Evolutionary conservation across 1,140 invertebrate species (phyloP).

Genomic region (Stegodyphus mimosarum): DNA sequence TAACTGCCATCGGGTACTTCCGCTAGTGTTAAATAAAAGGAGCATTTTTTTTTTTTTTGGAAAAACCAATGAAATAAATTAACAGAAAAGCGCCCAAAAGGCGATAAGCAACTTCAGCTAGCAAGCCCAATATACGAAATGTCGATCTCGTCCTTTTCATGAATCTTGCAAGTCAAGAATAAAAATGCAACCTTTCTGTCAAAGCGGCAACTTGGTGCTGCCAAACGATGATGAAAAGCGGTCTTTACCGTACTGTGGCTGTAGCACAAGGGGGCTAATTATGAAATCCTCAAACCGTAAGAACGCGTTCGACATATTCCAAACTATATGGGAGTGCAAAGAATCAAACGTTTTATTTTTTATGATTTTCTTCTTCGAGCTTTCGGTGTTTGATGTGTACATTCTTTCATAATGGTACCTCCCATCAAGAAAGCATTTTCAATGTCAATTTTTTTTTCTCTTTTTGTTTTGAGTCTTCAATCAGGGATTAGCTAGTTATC

Average conservation of each 20-base stretch:
- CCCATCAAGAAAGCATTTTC: not conserved
- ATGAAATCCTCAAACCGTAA: slow-evolving; percentile 14
- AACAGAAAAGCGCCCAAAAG: no score
- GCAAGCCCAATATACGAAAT: no score
- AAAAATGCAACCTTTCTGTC: slow-evolving; percentile 16
- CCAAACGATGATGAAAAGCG: slow-evolving; percentile 28
- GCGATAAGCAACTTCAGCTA: no score
- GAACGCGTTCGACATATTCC: slow-evolving; percentile 9
- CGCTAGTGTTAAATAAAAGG: no score
- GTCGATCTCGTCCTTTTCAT: no score
- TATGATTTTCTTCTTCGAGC: not conserved
- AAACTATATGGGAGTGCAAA: slow-evolving; percentile 24
- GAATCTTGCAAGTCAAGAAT: not conserved
- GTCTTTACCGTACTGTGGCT: slow-evolving; percentile 37
- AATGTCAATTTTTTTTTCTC: not conserved
- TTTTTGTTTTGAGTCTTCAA: not conserved
- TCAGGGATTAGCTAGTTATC: not conserved
- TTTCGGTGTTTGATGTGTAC: slow-evolving; percentile 1
- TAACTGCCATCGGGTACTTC: no score
- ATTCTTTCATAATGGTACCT: not conserved
- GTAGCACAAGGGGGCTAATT: slow-evolving; percentile 12
- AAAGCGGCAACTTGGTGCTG: not conserved
- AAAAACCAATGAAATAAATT: no score
- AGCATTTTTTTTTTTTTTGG: no score
- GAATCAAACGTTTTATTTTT: not conserved